phyloP scores from a whole-genome alignment of 2,113 vertebrate species.

The Vulpes vulpes region DNA sequence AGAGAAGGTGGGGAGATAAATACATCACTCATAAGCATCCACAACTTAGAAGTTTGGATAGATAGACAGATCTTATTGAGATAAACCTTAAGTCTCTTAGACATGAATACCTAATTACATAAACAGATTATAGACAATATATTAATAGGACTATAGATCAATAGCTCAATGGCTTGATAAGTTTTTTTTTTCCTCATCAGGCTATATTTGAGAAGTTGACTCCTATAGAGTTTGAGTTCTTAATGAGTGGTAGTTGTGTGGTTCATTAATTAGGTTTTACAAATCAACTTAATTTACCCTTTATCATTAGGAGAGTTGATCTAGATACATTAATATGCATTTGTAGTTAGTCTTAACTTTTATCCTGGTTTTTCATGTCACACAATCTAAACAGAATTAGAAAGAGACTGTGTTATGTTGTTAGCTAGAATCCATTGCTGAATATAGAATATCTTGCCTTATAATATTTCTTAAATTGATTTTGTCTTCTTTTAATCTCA shows the following conservation, averaged over 20 bases:
- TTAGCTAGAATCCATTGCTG: not conserved
- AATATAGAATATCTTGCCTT: not conserved
- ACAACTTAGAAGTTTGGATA: not conserved
- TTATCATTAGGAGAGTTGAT: not conserved
- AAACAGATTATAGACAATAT: not conserved
- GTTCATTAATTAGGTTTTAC: not conserved
- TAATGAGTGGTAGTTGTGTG: not conserved
- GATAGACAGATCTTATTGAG: not conserved
- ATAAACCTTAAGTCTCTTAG: not conserved
- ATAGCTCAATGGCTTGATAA: not conserved
- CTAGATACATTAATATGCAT: not conserved
- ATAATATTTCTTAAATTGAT: not conserved
- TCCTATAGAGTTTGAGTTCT: not conserved
- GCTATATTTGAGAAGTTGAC: not conserved
- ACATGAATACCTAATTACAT: not conserved
- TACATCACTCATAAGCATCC: not conserved
- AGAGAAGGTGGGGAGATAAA: not conserved
- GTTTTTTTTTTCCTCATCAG: not conserved
- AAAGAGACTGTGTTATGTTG: not conserved
- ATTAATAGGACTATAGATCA: not conserved
- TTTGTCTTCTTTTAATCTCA: not conserved
- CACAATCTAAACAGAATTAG: not conserved
- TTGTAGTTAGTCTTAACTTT: not conserved
- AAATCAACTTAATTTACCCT: not conserved
- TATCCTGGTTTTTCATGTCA: not conserved